Conservation (phyloP, 2,113 vertebrate genomes). For the Dasyprocta punctata region DNA sequence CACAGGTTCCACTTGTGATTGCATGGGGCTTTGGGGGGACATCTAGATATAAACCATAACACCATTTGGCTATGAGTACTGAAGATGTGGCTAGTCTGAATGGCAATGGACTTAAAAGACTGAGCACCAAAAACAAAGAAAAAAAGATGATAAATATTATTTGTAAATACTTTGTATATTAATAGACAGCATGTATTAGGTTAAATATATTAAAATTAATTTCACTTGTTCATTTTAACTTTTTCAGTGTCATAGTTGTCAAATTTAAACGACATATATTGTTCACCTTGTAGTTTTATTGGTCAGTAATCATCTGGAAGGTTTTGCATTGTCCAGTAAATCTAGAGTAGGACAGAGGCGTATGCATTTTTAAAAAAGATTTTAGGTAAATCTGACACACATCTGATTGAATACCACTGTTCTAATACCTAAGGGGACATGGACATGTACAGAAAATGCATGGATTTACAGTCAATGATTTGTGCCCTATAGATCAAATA, state of each 20-base stretch:
- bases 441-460: not conserved
- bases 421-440: not conserved
- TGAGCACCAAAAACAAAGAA: not conserved
- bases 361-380: not conserved
- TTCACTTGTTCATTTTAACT: not conserved
- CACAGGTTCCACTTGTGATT: not conserved
- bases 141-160: not conserved
- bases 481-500: not conserved
- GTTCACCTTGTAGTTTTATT: not conserved
- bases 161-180: not conserved
- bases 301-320: not conserved
- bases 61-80: not conserved
- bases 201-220: conserved; percentile 11
- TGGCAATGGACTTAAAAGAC: not conserved
- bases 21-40: not conserved
- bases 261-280: not conserved
- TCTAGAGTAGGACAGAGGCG: not conserved
- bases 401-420: not conserved
- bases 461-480: not conserved
- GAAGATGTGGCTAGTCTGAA: not conserved
- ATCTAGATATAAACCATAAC: not conserved
- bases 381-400: not conserved
- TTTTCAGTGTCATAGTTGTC: not conserved
- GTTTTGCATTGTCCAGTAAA: not conserved
- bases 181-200: not conserved